phyloP scores from a whole-genome alignment of 2,797 vertebrate species.

The Avahi laniger region DNA sequence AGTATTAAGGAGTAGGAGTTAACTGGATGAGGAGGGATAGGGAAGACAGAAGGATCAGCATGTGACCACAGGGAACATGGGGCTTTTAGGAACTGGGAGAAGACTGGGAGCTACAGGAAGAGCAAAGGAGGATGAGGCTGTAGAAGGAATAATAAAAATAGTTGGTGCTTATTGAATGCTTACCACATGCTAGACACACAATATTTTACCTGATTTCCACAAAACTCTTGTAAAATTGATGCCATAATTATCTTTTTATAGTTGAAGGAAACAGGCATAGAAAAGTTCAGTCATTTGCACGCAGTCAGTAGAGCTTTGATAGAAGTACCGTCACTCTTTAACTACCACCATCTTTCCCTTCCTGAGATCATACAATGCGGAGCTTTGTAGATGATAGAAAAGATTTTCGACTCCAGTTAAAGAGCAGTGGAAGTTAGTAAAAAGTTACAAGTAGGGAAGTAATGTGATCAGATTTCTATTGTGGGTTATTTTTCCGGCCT shows the following conservation, averaged over 20 bases:
- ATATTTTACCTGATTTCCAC: neutral
- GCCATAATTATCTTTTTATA: neutral
- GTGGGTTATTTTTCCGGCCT: neutral
- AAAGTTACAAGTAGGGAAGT: too few relatives aligned
- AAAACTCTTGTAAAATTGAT: neutral
- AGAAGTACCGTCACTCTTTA: neutral
- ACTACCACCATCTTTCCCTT: neutral
- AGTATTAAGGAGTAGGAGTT: neutral
- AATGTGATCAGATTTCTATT: neutral
- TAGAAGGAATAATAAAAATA: neutral
- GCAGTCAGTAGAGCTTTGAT: neutral
- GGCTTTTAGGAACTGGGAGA: neutral
- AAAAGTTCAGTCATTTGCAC: neutral
- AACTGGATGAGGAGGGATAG: neutral
- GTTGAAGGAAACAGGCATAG: neutral
- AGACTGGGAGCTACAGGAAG: neutral
- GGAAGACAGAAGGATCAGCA: neutral
- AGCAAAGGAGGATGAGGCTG: neutral
- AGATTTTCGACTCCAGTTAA: neutral
- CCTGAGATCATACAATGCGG: neutral
- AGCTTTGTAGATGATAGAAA: neutral
- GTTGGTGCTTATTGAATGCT: neutral
- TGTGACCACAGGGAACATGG: neutral
- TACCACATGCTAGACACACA: neutral
- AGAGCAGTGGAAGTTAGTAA: neutral